Evolutionary conservation across 2,797 vertebrate species (phyloP).

Genomic region (Phoxinus dragarum): DNA sequence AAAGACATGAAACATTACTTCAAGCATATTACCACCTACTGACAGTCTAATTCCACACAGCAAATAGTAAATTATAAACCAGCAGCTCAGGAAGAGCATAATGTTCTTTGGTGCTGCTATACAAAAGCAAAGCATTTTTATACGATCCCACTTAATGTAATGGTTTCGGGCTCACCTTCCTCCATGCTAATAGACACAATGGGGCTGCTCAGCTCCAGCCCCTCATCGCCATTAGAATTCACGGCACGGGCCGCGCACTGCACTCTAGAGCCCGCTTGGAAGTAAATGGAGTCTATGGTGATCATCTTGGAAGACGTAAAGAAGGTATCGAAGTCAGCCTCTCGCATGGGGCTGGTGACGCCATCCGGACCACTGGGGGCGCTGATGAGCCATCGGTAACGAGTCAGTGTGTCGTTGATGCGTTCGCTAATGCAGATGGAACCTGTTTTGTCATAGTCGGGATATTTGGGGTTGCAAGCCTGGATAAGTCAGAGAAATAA

Average conservation of each 20-base stretch:
- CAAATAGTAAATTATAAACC: constrained; percentile 41
- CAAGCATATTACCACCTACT: constrained; percentile 40
- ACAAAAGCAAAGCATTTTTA: constrained; percentile 43
- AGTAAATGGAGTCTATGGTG: constrained; percentile 92
- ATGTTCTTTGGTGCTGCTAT: constrained; percentile 31
- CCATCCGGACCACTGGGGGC: constrained; percentile 87
- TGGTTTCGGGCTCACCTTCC: constrained; percentile 80
- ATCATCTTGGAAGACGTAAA: constrained; percentile 94
- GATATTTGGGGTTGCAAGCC: constrained; percentile 92
- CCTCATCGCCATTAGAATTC: constrained; percentile 85
- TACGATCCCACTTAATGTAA: constrained; percentile 21
- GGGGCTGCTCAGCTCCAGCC: constrained; percentile 89
- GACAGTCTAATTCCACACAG: constrained; percentile 40
- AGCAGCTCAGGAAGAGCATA: constrained; percentile 22
- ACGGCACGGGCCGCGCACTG: constrained; percentile 92
- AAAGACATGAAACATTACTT: constrained; percentile 52
- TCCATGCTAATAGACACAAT: constrained; percentile 82
- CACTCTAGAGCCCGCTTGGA: constrained; percentile 90
- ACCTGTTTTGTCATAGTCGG: constrained; percentile 90
- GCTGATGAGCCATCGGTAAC: constrained; percentile 91
- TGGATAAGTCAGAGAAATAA: constrained; percentile 61
- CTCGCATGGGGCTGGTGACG: constrained; percentile 90
- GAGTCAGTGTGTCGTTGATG: constrained; percentile 91
- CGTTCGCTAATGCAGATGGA: constrained; percentile 90
- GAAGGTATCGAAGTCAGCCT: constrained; percentile 94